Percentiles rank a stretch among this genome's conserved stretches.
phyloP scores from a whole-genome alignment of 2,797 vertebrate species.

The Zenarchopterus dispar region DNA sequence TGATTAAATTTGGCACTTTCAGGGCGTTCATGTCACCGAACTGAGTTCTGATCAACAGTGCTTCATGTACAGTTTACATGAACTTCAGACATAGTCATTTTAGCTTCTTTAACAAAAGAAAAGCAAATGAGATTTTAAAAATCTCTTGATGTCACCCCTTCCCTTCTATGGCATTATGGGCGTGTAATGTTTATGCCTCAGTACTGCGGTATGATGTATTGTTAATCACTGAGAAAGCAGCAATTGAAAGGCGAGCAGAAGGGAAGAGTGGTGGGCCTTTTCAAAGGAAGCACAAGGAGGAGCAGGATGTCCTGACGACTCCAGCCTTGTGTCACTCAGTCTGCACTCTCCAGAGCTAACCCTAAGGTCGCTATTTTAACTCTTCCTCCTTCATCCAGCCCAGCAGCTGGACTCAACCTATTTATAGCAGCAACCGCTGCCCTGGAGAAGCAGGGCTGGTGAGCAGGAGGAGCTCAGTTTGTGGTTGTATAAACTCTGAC shows the following conservation, averaged over 20 bases:
- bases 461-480: conserved; percentile 39
- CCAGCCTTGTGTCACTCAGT: conserved; percentile 65
- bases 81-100: conserved; percentile 10
- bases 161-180: conserved; percentile 33
- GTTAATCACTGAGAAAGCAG: conserved; percentile 64
- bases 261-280: conserved; percentile 53
- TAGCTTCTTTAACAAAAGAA: conserved; percentile 17
- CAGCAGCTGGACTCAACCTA: conserved; percentile 73
- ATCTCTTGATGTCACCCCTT: conserved; percentile 9
- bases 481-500: conserved; percentile 46
- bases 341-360: conserved; percentile 55
- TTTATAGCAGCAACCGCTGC: conserved; percentile 69
- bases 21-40: conserved; percentile 39
- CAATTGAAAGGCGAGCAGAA: conserved; percentile 46
- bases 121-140: background rate
- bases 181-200: conserved; percentile 49
- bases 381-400: conserved; percentile 54
- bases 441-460: conserved; percentile 50
- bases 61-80: conserved; percentile 7
- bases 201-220: conserved; percentile 67
- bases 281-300: conserved; percentile 60
- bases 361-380: conserved; percentile 56
- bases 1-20: conserved; percentile 44
- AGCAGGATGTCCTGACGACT: conserved; percentile 68
- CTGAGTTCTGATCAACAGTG: conserved; percentile 31